phyloP scores from a whole-genome alignment of 2,113 vertebrate species.

The Sitta europaea region DNA sequence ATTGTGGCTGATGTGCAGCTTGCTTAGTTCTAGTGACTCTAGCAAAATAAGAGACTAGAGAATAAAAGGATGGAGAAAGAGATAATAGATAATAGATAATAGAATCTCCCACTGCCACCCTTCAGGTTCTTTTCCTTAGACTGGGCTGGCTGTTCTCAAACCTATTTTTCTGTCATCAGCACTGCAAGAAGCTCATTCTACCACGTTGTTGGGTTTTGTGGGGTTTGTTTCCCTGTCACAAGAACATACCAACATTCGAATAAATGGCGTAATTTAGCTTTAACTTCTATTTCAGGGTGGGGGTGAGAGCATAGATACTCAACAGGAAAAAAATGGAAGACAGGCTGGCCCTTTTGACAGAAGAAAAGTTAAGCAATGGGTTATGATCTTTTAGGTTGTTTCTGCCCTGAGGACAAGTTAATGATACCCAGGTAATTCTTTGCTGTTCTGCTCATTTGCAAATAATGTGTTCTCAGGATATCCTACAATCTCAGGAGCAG shows the following conservation, averaged over 20 bases:
- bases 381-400: not conserved
- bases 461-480: not conserved
- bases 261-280: not conserved
- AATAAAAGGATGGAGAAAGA: not conserved
- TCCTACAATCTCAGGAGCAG: not conserved
- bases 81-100: too few species aligned
- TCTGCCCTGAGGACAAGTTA: not conserved
- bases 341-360: not conserved
- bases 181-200: not conserved
- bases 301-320: not conserved
- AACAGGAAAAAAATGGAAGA: not conserved
- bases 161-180: accelerated
- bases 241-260: not conserved
- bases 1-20: not conserved
- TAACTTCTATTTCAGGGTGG: not conserved
- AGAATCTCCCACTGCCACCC: not conserved
- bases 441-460: not conserved
- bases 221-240: too few species aligned
- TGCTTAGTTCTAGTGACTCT: not conserved
- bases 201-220: not conserved
- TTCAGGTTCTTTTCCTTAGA: not conserved
- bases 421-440: not conserved
- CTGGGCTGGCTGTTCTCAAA: not conserved
- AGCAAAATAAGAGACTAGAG: not conserved
- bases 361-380: not conserved